Evolutionary conservation across 2,113 vertebrate genomes (phyloP), one percentile per base, ranked within the genome.

Genomic region (Cettia cetti): DNA sequence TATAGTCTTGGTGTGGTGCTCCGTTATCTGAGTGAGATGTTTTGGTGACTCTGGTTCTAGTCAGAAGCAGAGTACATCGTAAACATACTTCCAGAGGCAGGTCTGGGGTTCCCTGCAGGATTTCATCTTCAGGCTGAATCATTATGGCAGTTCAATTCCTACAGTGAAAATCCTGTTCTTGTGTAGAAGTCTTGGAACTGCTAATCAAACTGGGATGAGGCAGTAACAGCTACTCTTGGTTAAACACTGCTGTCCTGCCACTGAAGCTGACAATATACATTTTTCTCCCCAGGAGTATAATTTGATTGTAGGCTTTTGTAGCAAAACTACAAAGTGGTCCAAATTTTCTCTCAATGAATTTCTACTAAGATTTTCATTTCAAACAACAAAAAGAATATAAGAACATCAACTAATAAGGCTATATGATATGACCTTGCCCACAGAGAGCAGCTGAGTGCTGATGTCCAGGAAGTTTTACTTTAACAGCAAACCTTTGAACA

Each of bases 211-310:
- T 49, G 71, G 68, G 33, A 81, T 87, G 35, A 63, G 74, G 79
- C 42, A 60, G 54, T 52, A 68, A 53, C 68, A 52, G 27, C 44
- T 74, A 75, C 30, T 66, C 33, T 31, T 74, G 44, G 44, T 66
- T 92, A 80, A 92, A 86, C 24, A 53, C 59, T 47, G 26, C 82
- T 95, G 68, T 77, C 79, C 49, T 86, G 40, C n/a, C 45, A 5
- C 60, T 60, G 60, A 64, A 74, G 35, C 26, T 64, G 54, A 24
- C 44, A 93, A 22, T 35, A 70, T 22, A 53, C 0, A 0, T 50
- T 93, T 93, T 95, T 94, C 87, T 88, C 82, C 71, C 50, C 54
- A 52, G 82, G 85, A 76, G 45, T 69, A 50, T 82, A 68, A 85
- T 53, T 56, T n/a, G 28, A 74, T 52, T 78, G 47, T 39, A 70